phyloP scores from a whole-genome alignment of 1,140 invertebrate genomes.

The Euura saliciscinereae region DNA sequence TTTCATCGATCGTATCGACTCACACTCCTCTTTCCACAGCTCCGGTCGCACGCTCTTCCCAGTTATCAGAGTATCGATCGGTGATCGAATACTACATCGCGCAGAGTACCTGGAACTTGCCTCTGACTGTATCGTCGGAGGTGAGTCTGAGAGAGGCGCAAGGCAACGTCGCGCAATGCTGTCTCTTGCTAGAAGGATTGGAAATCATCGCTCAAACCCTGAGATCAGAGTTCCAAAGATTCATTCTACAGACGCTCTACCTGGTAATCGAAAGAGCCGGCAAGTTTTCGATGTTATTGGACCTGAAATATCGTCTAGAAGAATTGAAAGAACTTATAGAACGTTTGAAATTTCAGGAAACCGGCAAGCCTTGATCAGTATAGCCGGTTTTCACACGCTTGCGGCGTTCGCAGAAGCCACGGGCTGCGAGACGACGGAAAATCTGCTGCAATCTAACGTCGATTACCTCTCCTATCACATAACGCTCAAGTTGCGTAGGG shows the following conservation, averaged over 20 bases:
- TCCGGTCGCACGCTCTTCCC: slow-evolving; percentile 29
- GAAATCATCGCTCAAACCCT: slow-evolving; percentile 63
- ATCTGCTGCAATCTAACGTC: slow-evolving; percentile 65
- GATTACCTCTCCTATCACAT: slow-evolving; percentile 74
- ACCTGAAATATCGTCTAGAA: slow-evolving; percentile 11
- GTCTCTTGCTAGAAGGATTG: slow-evolving; percentile 69
- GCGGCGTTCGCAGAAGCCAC: slow-evolving; percentile 60
- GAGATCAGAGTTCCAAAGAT: slow-evolving; percentile 58
- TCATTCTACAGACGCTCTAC: slow-evolving; percentile 69
- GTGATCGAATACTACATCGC: slow-evolving; percentile 63
- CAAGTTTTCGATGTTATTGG: slow-evolving; percentile 39
- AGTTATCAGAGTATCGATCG: slow-evolving; percentile 46
- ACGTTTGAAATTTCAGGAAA: slow-evolving; percentile 57
- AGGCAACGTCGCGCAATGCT: slow-evolving; percentile 65
- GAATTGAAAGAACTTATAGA: neutral
- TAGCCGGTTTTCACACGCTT: slow-evolving; percentile 63
- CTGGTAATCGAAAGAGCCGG: slow-evolving; percentile 71
- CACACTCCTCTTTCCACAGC: slow-evolving; percentile 28
- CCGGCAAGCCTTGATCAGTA: slow-evolving; percentile 60
- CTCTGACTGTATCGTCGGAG: slow-evolving; percentile 52
- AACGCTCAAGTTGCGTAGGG: slow-evolving; percentile 64
- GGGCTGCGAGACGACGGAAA: slow-evolving; percentile 55
- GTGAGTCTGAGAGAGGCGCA: slow-evolving; percentile 58
- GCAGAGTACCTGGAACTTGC: slow-evolving; percentile 64
- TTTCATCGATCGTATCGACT: slow-evolving; percentile 13